Evolutionary conservation across 2,888 invertebrate species (phyloP).

Genomic region (Lysandra bellargus): DNA sequence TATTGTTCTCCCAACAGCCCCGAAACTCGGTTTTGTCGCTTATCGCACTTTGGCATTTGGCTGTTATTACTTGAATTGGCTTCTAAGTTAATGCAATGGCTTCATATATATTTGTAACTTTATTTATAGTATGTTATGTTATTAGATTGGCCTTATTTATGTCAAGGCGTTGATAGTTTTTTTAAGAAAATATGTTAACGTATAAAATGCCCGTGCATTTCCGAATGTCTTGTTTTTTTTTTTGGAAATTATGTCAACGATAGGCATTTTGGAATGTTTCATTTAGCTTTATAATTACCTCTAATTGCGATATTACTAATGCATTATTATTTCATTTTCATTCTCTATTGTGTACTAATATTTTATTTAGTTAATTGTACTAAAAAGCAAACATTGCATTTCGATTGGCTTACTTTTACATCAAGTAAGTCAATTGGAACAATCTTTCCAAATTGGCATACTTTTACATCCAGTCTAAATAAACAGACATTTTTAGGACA

Average conservation of each 20-base stretch:
- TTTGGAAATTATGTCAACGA: background rate
- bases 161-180: background rate
- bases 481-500: conserved; percentile 1
- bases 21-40: background rate
- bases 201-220: no score
- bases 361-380: background rate
- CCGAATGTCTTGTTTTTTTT: background rate
- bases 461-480: background rate
- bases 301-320: background rate
- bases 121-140: background rate
- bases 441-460: background rate
- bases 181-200: background rate
- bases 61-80: conserved; percentile 3
- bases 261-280: background rate
- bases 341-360: background rate
- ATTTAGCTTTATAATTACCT: background rate
- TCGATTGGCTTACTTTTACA: background rate
- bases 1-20: background rate
- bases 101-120: background rate
- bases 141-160: background rate
- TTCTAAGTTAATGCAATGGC: background rate
- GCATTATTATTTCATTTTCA: background rate
- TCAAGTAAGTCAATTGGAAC: background rate
- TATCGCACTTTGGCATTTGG: background rate
- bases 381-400: no score